phyloP scores from a whole-genome alignment of 2,797 vertebrate genomes.

The Microtus obscurus region DNA sequence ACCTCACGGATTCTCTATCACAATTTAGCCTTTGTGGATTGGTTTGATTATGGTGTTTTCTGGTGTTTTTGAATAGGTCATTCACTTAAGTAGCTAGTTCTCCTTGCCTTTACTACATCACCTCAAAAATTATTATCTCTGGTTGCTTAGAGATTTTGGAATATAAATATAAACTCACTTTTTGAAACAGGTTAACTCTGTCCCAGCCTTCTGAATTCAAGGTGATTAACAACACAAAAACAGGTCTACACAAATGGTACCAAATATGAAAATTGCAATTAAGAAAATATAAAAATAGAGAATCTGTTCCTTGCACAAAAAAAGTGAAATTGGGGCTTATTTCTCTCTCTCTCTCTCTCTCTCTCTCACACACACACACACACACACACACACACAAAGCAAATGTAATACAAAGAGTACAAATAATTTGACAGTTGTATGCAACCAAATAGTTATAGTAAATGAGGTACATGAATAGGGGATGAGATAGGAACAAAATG shows the following conservation, averaged over 20 bases:
- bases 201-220: background rate
- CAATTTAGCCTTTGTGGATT: no score
- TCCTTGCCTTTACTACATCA: background rate
- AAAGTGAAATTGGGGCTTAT: background rate
- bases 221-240: no score
- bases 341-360: no score
- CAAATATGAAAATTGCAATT: background rate
- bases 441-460: background rate
- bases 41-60: background rate
- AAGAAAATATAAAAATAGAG: background rate
- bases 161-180: background rate
- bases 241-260: background rate
- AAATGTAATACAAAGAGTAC: background rate
- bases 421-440: background rate
- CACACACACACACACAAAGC: background rate
- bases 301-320: background rate
- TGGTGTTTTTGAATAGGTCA: background rate
- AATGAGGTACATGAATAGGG: rapidly evolving
- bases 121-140: background rate
- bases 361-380: background rate
- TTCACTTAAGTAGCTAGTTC: background rate
- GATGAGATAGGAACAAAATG: background rate
- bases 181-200: background rate
- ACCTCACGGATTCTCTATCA: background rate
- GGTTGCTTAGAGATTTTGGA: background rate